These are phyloP conservation scores for Nysson spinosus DNA, from an alignment of 2,888 invertebrate species.

Conservation along the genomic window DNA sequence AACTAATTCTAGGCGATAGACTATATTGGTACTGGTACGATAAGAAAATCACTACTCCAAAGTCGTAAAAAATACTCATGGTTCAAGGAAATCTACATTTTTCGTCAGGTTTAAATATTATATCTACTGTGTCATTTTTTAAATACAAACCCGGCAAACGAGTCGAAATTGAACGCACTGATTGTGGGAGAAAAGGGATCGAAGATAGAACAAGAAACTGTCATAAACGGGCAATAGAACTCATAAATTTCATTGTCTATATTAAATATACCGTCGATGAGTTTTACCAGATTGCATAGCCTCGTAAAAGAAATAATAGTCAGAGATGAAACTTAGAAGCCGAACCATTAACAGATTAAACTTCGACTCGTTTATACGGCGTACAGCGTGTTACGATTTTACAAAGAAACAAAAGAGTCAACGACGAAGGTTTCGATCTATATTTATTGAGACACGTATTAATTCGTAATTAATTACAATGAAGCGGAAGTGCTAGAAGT, in stretches of 20 bases:
- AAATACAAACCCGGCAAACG: background rate
- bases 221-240: conserved; percentile 32
- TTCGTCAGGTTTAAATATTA: background rate
- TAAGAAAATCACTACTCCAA: conserved; percentile 26
- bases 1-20: conserved; percentile 32
- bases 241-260: conserved; percentile 9
- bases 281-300: too few relatives aligned
- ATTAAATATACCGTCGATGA: conserved; percentile 1
- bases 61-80: conserved; percentile 14
- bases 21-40: conserved; percentile 26
- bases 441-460: conserved; percentile 6
- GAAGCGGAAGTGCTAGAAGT: conserved; percentile 29
- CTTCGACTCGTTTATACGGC: conserved; percentile 23
- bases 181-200: too few relatives aligned
- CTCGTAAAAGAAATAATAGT: too few relatives aligned
- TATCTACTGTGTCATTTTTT: conserved; percentile 24
- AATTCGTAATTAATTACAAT: conserved; percentile 30
- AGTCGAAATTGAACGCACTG: too few relatives aligned
- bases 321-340: too few relatives aligned
- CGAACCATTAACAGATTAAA: too few relatives aligned
- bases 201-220: conserved; percentile 14
- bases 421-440: background rate
- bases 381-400: background rate
- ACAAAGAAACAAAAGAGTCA: conserved; percentile 1
- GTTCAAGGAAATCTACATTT: conserved; percentile 3